Conservation (phyloP, 2,113 vertebrate genomes). For the Sinocyclocheilus grahami region DNA sequence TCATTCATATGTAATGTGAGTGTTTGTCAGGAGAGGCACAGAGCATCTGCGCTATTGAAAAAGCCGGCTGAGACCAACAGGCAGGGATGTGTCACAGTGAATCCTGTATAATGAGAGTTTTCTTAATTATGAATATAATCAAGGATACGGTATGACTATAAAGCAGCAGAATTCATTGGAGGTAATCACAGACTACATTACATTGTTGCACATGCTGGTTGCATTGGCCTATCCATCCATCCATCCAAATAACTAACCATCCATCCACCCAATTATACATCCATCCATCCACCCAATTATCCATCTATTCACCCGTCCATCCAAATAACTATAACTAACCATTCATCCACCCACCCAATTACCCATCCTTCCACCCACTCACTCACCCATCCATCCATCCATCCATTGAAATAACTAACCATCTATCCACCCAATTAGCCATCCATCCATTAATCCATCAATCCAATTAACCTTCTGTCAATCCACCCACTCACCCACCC, state of each 20-base stretch:
- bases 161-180: conserved; percentile 4
- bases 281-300: neutral
- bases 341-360: too few relatives aligned
- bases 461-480: too few relatives aligned
- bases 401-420: too few relatives aligned
- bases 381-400: neutral
- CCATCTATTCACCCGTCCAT: neutral
- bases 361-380: too few relatives aligned
- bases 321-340: neutral
- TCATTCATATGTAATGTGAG: conserved; percentile 71
- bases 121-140: conserved; percentile 63
- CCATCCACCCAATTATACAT: neutral
- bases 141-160: conserved; percentile 57
- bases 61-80: conserved; percentile 25
- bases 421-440: too few relatives aligned
- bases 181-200: neutral
- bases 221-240: neutral
- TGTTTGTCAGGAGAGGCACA: conserved; percentile 49
- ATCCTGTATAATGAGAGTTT: conserved; percentile 46
- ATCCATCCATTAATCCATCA: too few relatives aligned
- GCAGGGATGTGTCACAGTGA: conserved; percentile 54
- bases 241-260: too few relatives aligned
- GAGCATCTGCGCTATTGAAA: conserved; percentile 70
- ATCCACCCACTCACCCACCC: too few relatives aligned
- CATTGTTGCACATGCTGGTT: neutral